Evolutionary conservation across 2,797 vertebrate genomes (phyloP), one percentile per base, ranked within the genome.

Genomic region (Scarus forsteni): DNA sequence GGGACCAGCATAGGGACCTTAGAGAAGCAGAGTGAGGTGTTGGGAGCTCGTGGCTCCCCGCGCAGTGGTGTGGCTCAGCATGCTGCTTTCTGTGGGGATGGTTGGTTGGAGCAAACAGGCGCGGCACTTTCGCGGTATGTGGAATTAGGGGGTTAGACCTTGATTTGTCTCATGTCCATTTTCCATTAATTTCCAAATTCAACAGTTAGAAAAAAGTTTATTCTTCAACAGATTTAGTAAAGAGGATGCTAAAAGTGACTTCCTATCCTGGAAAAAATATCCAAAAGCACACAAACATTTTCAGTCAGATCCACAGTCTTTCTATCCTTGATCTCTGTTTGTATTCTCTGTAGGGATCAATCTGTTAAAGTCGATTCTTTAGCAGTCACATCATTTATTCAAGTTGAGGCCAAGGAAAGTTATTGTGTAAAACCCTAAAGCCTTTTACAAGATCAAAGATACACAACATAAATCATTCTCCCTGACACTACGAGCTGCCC

Each of bases 391-490:
- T 91, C 90, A 88, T 92, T 93, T 91, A 92, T 93, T 91, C 90
- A 88, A 85, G 81, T 57, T 39, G 66, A 79, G 87, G 85, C 92
- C 83, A 80, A 77, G 83, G 66, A 89, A 91, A 94, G 88, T 93
- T 92, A 93, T 91, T 92, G 89, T 93, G 80, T 85, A 88, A 92
- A 93, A 93, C 92, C 89, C 85, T 79, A 72, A 83, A 92, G 84
- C 85, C 89, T 92, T 94, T 93, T 86, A 91, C 85, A 79, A 93
- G 91, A 94, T 94, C 91, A 94, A 92, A 93, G 92, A 88, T 92
- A 83, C 79, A 77, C 73, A 75, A 73, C 85, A 89, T 91, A 91
- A 94, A 93, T 94, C 90, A 91, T 54, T 72, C 88, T 86, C 83
- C 80, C 74, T 71, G 70, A 16, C 50, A 67, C 68, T 69, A 62